phyloP scores from a whole-genome alignment of 2,113 vertebrate genomes.

The Mungos mungo region DNA sequence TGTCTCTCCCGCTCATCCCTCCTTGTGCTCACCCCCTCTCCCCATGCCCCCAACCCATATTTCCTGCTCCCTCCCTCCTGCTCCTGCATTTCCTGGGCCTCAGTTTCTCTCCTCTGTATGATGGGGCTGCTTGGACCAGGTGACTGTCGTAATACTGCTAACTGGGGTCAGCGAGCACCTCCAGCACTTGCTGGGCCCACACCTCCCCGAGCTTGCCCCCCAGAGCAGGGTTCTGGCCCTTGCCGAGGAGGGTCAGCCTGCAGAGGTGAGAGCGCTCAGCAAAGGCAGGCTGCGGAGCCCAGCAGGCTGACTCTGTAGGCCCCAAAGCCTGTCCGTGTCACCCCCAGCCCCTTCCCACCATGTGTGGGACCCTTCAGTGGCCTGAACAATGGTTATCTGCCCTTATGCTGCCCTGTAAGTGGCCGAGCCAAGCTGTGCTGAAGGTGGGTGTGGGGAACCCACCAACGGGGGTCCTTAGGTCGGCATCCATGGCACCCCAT shows the following conservation, averaged over 20 bases:
- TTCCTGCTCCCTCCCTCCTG: neutral
- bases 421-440: neutral
- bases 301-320: neutral
- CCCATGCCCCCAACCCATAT: accelerated
- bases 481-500: accelerated
- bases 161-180: no score
- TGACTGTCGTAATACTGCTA: no score
- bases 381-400: no score
- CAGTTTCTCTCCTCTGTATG: neutral
- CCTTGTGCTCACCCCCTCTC: neutral
- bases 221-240: accelerated
- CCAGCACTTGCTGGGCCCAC: neutral
- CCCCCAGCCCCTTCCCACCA: neutral
- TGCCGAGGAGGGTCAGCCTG: neutral
- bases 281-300: neutral
- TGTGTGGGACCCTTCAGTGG: neutral
- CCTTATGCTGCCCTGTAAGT: neutral
- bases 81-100: neutral
- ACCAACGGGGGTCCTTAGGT: neutral
- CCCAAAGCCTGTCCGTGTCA: neutral
- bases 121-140: neutral
- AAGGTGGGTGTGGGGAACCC: neutral
- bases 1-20: neutral
- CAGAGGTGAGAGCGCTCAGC: no score
- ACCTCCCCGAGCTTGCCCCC: neutral